phyloP scores from a whole-genome alignment of 2,113 vertebrate species.

The Hyperoodon ampullatus region DNA sequence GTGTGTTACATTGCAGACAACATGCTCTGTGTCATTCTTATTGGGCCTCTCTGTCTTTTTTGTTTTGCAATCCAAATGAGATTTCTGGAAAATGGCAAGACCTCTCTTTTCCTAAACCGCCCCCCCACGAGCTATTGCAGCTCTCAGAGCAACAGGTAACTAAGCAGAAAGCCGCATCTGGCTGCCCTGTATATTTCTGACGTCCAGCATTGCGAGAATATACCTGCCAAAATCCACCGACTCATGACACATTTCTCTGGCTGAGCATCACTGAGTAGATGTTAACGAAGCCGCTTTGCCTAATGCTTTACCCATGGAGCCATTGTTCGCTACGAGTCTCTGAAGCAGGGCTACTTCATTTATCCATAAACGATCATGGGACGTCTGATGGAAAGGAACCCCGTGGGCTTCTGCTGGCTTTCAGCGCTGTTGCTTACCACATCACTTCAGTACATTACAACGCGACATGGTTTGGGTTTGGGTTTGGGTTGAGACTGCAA shows the following conservation, averaged over 20 bases:
- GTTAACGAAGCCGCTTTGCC: conserved; percentile 80
- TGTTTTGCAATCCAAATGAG: conserved; percentile 89
- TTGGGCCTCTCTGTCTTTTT: conserved; percentile 87
- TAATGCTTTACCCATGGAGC: conserved; percentile 83
- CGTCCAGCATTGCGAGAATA: conserved; percentile 71
- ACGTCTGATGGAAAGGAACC: conserved; percentile 56
- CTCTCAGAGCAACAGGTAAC: conserved; percentile 90
- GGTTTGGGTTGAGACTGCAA: neutral
- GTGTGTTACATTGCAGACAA: conserved; percentile 83
- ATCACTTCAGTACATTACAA: conserved; percentile 74
- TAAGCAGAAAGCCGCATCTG: conserved; percentile 65
- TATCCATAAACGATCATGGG: conserved; percentile 52
- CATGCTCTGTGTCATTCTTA: conserved; percentile 84
- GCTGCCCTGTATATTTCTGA: conserved; percentile 72
- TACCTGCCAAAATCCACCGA: conserved; percentile 72
- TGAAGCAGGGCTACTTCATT: conserved; percentile 75
- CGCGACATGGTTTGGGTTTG: conserved; percentile 29
- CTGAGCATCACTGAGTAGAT: conserved; percentile 75
- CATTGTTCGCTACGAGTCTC: conserved; percentile 76
- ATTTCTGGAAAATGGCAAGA: conserved; percentile 88
- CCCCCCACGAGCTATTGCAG: conserved; percentile 83
- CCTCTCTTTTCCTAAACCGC: conserved; percentile 84
- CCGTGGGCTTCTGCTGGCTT: conserved; percentile 80
- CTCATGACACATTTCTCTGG: conserved; percentile 84
- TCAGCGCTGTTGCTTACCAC: conserved; percentile 81